Base-by-base conservation (phyloP, 2,888 invertebrate species). In the Acleris sparsana region DNA sequence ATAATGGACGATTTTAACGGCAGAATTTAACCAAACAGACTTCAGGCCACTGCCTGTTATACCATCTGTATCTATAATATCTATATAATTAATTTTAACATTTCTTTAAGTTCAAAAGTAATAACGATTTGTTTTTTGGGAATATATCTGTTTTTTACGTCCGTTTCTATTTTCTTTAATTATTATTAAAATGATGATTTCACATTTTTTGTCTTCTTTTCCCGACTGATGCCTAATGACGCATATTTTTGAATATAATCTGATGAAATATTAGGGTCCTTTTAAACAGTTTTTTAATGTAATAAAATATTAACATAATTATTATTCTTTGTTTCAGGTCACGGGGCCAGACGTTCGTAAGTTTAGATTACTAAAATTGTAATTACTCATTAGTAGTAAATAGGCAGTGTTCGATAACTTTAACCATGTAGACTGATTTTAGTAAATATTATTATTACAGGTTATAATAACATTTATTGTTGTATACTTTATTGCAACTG, bases 201-300 rank as follows among this genome's bases (percentile, higher is more conserved):
- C 62, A 63, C 65, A 46, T 46, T 73, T 81, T 83, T 83, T 83
- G 86, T 85, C 86, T 86, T 86, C 85, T 86, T 87, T 86, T 85
- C 86, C 86, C 86, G 84, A 78, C 86, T 79, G 85, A 86, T 73
- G 68, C 68, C 82, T 82, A 76, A 77, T 87, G 86, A 85, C 75
- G 85, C 71, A 83, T 68, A 43, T 63, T 53, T 67, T 62, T 29
- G 73, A 77, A 29, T 56, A 18, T 60, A 67, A 72, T 76, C 78
- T 82, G 80, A 75, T 70, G 65, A 69, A 57, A 58, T 58, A 13
- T 44, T n/a, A n/a, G 17, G 16, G 1, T 5, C n/a, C 16, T 46
- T n/a, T 46, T 6, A 17, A 16, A 5, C 0, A 2, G 16, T 6
- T 16, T 5, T 17, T 5, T 46, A 46, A 17, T n/a, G 46, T 13